A percentile compares a stretch with the other conserved stretches of the same genome.
These are phyloP conservation scores for Protosalanx chinensis DNA, from an alignment of 2,797 vertebrate species.

Conservation along the genomic window DNA sequence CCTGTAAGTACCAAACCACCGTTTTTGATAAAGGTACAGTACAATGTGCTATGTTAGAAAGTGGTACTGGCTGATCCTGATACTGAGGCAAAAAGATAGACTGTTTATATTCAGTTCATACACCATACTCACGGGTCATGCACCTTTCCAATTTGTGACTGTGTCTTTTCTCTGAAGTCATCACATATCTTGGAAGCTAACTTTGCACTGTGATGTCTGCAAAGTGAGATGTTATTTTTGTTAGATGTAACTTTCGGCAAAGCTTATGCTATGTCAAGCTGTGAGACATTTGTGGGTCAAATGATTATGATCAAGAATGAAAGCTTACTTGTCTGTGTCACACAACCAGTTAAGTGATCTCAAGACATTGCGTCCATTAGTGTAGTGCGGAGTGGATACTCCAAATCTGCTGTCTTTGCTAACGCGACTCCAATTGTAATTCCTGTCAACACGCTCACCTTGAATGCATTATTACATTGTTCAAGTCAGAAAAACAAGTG, in stretches of 20 bases:
- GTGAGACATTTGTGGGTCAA: background rate
- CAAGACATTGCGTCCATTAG: slow-evolving; percentile 70
- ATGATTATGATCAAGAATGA: slow-evolving; percentile 17
- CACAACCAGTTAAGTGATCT: slow-evolving; percentile 74
- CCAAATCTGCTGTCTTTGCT: slow-evolving; percentile 74
- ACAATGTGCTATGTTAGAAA: background rate
- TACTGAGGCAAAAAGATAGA: too few relatives aligned
- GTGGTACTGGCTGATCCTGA: too few relatives aligned
- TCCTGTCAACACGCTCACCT: slow-evolving; percentile 78
- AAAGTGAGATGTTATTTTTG: slow-evolving; percentile 13
- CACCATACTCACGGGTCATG: slow-evolving; percentile 66
- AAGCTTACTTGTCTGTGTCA: slow-evolving; percentile 72
- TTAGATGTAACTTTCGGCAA: background rate
- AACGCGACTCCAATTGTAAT: slow-evolving; percentile 69
- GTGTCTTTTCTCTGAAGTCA: slow-evolving; percentile 76
- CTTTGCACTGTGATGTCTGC: slow-evolving; percentile 70
- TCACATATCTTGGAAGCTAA: slow-evolving; percentile 70
- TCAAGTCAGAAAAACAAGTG: background rate
- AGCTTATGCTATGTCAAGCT: background rate
- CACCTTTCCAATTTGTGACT: slow-evolving; percentile 68
- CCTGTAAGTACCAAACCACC: slow-evolving; percentile 54
- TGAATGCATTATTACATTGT: background rate
- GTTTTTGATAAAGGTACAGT: too few relatives aligned
- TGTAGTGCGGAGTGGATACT: slow-evolving; percentile 75
- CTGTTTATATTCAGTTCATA: too few relatives aligned